phyloP scores from a whole-genome alignment of 37 sponge, comb jelly and placozoan species.

The Halichondria panicea region DNA sequence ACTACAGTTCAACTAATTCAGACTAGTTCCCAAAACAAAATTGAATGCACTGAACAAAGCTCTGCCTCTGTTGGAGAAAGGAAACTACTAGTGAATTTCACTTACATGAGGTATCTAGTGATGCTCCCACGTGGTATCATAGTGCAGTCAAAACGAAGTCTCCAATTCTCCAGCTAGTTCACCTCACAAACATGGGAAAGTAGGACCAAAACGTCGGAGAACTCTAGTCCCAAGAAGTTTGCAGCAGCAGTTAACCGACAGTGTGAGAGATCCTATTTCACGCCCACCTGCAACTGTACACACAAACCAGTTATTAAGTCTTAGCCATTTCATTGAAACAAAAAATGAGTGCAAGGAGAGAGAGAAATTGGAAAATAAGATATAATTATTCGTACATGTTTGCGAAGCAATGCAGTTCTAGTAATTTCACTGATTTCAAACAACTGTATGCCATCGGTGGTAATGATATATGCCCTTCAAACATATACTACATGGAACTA shows the following conservation, averaged over 20 bases:
- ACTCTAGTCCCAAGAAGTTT: not conserved
- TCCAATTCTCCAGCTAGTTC: not conserved
- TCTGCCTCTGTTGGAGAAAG: no score
- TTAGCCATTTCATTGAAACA: not conserved
- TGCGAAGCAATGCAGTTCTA: no score
- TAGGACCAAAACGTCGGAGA: not conserved
- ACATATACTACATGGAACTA: constrained; percentile 25
- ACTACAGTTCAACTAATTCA: no score
- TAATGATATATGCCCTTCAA: not conserved
- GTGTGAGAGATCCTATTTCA: no score
- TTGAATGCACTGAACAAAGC: no score
- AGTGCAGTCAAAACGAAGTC: no score
- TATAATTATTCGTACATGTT: not conserved
- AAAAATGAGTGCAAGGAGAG: not conserved
- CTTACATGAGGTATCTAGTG: no score
- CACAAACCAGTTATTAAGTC: not conserved
- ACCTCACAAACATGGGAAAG: not conserved
- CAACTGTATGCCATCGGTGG: not conserved
- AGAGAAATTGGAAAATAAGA: not conserved
- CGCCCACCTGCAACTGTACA: no score
- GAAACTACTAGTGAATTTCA: no score
- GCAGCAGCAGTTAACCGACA: no score
- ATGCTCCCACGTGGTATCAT: no score
- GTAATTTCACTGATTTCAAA: not conserved
- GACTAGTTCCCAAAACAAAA: no score